Evolutionary conservation across 2,113 vertebrate species (phyloP), one percentile per base, ranked within the genome.

Genomic region (Ursus arctos): DNA sequence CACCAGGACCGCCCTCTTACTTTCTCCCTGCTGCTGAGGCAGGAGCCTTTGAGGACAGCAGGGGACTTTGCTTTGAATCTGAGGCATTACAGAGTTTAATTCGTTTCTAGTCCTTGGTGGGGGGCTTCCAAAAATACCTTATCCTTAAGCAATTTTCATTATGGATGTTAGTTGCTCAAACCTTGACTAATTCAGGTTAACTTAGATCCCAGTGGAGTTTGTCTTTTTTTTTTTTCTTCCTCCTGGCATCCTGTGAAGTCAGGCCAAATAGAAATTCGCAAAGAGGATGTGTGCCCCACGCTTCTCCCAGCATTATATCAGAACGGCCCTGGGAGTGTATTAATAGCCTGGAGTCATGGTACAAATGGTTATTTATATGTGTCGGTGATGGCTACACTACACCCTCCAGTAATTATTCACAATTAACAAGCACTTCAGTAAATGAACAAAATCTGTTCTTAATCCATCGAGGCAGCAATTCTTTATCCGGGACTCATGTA

Each of bases 101-200:
- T 97, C 97, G 93, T 98, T 97, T 80, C 57, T 81, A 96, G 95
- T 51, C 53, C 74, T 95, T 88, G 49, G 59, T 71, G 87, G 40
- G 33, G 94, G 81, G n/a, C 97, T 96, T 98, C 97, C 94, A 93
- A 98, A 98, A 97, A 87, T 97, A 98, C 92, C 92, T 98, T 98
- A 88, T 98, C 98, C 96, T 97, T 26, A n/a, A 98, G 98, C 97
- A 72, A 3, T 97, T 98, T 98, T 98, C 98, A 98, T 98, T 98
- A 98, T 85, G 84, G 97, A 97, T 98, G 97, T 67, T 98, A 98
- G 98, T 98, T 98, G 96, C 98, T 96, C 94, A 97, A 98, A 97
- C 97, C 98, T 98, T 98, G 97, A 98, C 98, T 98, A 98, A 98
- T 98, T 96, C 96, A 94, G 80, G 74, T 97, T 97, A 82, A 86